Conservation (phyloP, 2,888 invertebrate species). For the Drosophila cognata region DNA sequence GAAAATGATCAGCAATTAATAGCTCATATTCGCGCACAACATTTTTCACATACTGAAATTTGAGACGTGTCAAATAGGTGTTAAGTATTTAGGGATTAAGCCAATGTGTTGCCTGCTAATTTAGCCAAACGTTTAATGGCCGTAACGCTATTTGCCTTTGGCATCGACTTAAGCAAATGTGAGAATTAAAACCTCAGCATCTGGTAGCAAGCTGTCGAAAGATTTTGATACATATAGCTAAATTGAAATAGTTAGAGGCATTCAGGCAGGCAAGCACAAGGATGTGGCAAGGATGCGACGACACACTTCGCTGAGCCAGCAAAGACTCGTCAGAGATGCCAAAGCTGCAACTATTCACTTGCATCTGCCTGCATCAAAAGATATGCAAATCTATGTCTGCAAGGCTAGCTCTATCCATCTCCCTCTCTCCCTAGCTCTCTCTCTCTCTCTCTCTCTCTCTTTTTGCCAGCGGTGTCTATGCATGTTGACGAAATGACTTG, state of each 20-base stretch:
- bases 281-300: conserved; percentile 15
- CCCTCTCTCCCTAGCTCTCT: not conserved
- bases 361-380: conserved; percentile 51
- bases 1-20: not conserved
- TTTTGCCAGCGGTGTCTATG: conserved; percentile 5
- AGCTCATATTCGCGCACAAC: not conserved
- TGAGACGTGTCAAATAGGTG: conserved; percentile 56
- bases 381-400: conserved; percentile 61
- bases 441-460: conserved; percentile 2
- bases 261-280: conserved; percentile 4
- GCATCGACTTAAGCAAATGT: conserved; percentile 16
- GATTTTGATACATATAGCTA: conserved; percentile 14
- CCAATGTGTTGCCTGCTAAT: conserved; percentile 41
- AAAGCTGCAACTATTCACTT: conserved; percentile 52
- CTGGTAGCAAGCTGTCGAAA: conserved; percentile 17
- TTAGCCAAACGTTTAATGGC: conserved; percentile 13
- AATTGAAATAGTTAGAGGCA: conserved; percentile 10
- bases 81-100: conserved; percentile 26
- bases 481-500: conserved; percentile 59
- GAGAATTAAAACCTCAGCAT: conserved; percentile 33
- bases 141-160: conserved; percentile 19
- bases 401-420: not conserved
- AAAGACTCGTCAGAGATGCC: conserved; percentile 38
- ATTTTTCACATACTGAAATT: not conserved
- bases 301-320: conserved; percentile 7